Percentiles rank a stretch among this genome's conserved stretches.
These are phyloP conservation scores for Ceratoteleas bidentatus DNA, from an alignment of 1,140 invertebrate species.

Conservation along the genomic window DNA sequence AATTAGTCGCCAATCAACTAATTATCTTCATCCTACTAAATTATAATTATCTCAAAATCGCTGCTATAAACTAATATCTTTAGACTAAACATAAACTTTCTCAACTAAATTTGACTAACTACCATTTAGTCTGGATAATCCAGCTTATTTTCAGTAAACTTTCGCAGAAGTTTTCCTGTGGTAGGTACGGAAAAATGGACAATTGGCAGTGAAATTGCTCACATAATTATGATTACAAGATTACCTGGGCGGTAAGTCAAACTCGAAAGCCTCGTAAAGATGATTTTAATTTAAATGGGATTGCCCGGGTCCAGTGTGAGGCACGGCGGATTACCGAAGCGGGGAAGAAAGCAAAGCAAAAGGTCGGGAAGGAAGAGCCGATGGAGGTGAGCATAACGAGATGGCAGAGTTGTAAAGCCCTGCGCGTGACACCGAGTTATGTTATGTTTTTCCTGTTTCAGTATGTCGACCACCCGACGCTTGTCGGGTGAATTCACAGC, in stretches of 20 bases:
- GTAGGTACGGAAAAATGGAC: constrained; percentile 1
- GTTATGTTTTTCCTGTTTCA: constrained; percentile 75
- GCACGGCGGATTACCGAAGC: constrained; percentile 51
- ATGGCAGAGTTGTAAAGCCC: constrained; percentile 80
- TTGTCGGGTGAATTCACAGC: constrained; percentile 59
- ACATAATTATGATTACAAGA: constrained; percentile 37
- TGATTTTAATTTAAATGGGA: constrained; percentile 58
- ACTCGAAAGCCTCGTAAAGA: constrained; percentile 46
- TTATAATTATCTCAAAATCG: too few relatives aligned
- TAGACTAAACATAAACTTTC: too few relatives aligned
- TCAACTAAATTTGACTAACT: too few relatives aligned
- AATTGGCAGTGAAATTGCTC: constrained; percentile 20
- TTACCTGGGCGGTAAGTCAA: constrained; percentile 45
- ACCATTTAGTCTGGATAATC: too few relatives aligned
- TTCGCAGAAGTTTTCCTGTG: too few relatives aligned
- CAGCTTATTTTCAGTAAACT: too few relatives aligned
- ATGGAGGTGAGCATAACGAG: constrained; percentile 72
- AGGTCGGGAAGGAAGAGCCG: constrained; percentile 53
- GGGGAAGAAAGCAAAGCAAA: constrained; percentile 67
- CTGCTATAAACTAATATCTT: too few relatives aligned
- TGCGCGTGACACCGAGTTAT: constrained; percentile 80
- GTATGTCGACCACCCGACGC: constrained; percentile 61
- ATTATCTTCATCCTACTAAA: too few relatives aligned
- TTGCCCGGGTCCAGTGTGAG: constrained; percentile 41
- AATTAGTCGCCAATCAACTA: too few relatives aligned